Evolutionary conservation across 2,888 invertebrate genomes (phyloP), one percentile per base, ranked within the genome.

Genomic region (Hypselothyrea guttata): DNA sequence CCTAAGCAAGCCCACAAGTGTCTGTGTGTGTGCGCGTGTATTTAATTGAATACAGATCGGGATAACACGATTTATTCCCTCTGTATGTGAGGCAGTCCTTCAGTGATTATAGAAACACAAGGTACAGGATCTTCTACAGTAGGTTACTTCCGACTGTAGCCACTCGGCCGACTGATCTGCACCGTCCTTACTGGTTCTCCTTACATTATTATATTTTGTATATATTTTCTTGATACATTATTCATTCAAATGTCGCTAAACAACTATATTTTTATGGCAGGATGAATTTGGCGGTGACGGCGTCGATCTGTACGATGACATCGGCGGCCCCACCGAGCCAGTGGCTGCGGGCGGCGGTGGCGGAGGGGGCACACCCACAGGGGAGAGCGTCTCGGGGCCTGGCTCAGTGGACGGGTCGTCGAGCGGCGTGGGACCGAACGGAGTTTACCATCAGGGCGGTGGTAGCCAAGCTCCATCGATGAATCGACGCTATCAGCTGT

Each of bases 261-360:
- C 3, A 8, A 30, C 3, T 37, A n/a, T 41, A 46, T 53, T 34
- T 44, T 4, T 35, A 13, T 34, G 38, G 16, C 44, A 90, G 89
- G 90, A 90, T 73, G 90, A 90, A 71, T 90, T 90, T 81, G 86
- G 85, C 46, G 90, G 87, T 9, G 90, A 96, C 78, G 96, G 96
- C 86, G 97, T 96, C 67, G 98, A 98, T 92, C 92, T 98, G 53
- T 98, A 98, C 89, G 97, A 98, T 91, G 98, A 98, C 91, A 98
- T 98, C 75, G 96, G 98, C 82, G 94, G 97, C 48, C 94, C 97
- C 31, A 94, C 95, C 37, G 91, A 95, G 46, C 66, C 72, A 58
- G 94, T 96, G 56, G 94, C 96, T 41, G 93, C 96, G 35, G 91
- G 94, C 54, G 94, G 96, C 56, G 94, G 96, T 44, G 94, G 95